Base-by-base conservation (phyloP, 2,797 vertebrate genomes). In the Sebastes goodei region DNA sequence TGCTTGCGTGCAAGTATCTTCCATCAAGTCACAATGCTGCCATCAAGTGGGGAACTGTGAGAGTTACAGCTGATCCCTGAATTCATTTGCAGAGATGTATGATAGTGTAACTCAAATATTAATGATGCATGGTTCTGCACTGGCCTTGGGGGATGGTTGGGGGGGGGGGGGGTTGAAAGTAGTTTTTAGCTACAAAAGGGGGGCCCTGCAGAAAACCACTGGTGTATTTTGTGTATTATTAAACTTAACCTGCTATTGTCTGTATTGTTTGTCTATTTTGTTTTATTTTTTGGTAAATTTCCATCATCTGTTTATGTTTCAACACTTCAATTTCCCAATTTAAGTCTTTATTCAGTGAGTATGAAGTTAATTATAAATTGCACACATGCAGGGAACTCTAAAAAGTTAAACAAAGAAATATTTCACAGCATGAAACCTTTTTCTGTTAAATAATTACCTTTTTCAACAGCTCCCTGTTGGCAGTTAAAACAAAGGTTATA, bases 21-120 rank as follows among this genome's bases (percentile, higher is more conserved):
- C 60, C 64, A 56, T 78, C 27, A 74, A 84, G 77, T 76, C 8
- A 53, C 85, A 91, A 90, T 86, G 86, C 86, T 93, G 90, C 91
- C 92, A 93, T 80, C 93, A 84, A 89, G 88, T 90, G 94, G 88
- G 3, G 0, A 1, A 25, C 2, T 56, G 2, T 49, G 6, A 52
- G 62, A 55, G 85, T 82, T 89, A 82, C 90, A 89, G n/a, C 0
- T 57, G 11, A 10, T 20, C 25, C 10, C 7, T 23, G 5, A 38
- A 70, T 53, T 14, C 0, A 63, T 38, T 57, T 56, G 1, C 38
- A 52, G 9, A 21, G 12, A 12, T 1, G 0, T 52, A 30, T 27
- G 2, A 55, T 23, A 2, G 21, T 21, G 9, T 20, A 17, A 46
- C 42, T 46, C 15, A 20, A 49, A 49, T 49, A 49, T 49, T 20